Evolutionary conservation across 1,140 invertebrate species (phyloP), one percentile per base, ranked within the genome.

Genomic region (Lasioglossum baleicum): DNA sequence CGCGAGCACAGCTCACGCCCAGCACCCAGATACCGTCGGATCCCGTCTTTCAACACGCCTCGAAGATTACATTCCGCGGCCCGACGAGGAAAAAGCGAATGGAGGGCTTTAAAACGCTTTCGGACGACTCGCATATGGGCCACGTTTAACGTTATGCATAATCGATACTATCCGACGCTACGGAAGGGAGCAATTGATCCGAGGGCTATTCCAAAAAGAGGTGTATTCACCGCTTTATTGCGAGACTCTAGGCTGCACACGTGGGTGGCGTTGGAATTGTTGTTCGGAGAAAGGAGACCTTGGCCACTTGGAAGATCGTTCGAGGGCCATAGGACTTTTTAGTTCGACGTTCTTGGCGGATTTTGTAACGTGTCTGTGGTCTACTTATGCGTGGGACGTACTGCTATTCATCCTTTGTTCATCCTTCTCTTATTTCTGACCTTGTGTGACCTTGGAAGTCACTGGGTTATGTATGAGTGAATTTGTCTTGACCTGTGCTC

Each of bases 81-180:
- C 7, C 3, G 42, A 0, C 42, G 56, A 6, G 26, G 31, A 60
- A 42, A 17, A 35, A 13, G 22, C 44, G 44, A 48, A 11, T 13
- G 17, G 31, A 10, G 40, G 31, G 31, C 26, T 35, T 26, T 35
- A 71, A 48, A 70, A 53, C 40, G 35, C 67, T 42, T 31, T 35
- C 35, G 15, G 1, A 53, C 44, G 65, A 22, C 40, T 61, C 56
- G 40, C 20, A 35, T 26, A 40, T 26, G 42, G 40, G 40, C 42
- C 60, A n/a, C 75, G 53, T 69, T 77, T 61, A 77, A n/a, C 56
- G 42, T 70, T 22, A 58, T 17, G 68, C 68, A 78, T 78, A 78
- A 78, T 71, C 60, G 68, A 78, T 78, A n/a, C 15, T 78, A 78
- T 71, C 60, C 63, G 68, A 64, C 42, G 68, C 17, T 15, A 22